These are phyloP conservation scores for Agonopterix subpropinquella DNA, from an alignment of 2,888 invertebrate species.

Conservation along the genomic window DNA sequence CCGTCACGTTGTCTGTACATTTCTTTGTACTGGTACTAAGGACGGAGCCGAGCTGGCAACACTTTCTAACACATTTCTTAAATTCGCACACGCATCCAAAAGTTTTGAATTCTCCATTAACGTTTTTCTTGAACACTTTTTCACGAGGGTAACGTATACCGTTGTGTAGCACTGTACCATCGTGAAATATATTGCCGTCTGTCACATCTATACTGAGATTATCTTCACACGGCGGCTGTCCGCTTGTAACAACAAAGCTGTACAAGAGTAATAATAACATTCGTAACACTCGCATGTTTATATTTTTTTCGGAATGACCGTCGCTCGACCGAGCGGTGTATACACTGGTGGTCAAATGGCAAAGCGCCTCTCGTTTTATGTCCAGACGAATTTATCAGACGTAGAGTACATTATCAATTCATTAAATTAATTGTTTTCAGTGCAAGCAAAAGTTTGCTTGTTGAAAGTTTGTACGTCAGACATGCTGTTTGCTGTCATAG, in stretches of 20 bases:
- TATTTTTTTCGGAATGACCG: neutral
- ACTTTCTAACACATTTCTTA: conserved; percentile 48
- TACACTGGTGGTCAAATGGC: neutral
- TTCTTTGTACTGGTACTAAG: conserved; percentile 5
- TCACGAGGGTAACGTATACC: conserved; percentile 35
- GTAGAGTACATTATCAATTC: neutral
- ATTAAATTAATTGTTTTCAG: conserved; percentile 6
- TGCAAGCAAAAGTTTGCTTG: neutral
- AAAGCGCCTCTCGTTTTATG: conserved; percentile 2
- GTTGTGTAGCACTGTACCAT: conserved; percentile 28
- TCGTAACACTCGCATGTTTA: too few species aligned
- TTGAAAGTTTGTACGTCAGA: neutral
- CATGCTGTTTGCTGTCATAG: neutral
- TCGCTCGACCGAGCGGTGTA: neutral
- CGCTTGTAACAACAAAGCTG: conserved; percentile 9
- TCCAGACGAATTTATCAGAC: neutral
- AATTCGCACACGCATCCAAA: conserved; percentile 51
- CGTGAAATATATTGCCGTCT: conserved; percentile 17
- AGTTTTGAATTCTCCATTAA: conserved; percentile 30
- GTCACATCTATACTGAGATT: conserved; percentile 39
- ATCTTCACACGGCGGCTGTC: conserved; percentile 34
- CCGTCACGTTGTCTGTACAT: conserved; percentile 24
- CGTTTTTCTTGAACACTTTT: conserved; percentile 32
- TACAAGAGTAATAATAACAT: neutral
- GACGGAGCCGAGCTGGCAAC: conserved; percentile 43